These are phyloP conservation scores for Siniperca knerii DNA, from an alignment of 2,113 vertebrate genomes.

Conservation along the genomic window DNA sequence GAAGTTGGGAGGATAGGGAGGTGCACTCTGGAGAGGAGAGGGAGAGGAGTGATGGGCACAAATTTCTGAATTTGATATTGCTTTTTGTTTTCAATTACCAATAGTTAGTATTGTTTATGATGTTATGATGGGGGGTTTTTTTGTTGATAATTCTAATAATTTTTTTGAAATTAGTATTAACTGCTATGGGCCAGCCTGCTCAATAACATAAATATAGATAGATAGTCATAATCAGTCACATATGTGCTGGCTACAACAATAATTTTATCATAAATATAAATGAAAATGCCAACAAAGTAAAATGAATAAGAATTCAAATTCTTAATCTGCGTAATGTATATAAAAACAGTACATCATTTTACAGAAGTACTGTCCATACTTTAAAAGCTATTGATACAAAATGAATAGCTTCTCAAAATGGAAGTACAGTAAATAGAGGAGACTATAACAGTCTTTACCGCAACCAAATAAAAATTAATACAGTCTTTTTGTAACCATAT, in stretches of 20 bases:
- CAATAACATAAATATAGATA: neutral
- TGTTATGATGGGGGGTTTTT: neutral
- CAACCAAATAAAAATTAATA: neutral
- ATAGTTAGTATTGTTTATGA: neutral
- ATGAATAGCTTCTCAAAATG: neutral
- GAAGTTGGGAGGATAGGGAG: slow-evolving; percentile 58
- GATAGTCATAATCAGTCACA: neutral
- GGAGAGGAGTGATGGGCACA: slow-evolving; percentile 24
- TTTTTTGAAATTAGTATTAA: neutral
- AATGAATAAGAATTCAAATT: neutral
- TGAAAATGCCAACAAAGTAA: neutral
- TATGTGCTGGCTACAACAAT: neutral
- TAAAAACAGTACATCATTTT: neutral
- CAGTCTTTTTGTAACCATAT: neutral
- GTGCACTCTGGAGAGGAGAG: slow-evolving; percentile 47
- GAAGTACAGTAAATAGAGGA: neutral
- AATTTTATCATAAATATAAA: neutral
- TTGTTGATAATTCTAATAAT: neutral
- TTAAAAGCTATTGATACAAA: neutral
- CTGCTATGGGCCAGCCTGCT: neutral
- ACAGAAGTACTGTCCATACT: neutral
- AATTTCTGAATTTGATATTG: slow-evolving; percentile 16
- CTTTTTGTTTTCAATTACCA: slow-evolving; percentile 8
- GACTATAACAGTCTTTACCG: neutral
- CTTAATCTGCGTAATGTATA: neutral